Conservation (phyloP, 1,140 invertebrate genomes). For the Drosophila persimilis region DNA sequence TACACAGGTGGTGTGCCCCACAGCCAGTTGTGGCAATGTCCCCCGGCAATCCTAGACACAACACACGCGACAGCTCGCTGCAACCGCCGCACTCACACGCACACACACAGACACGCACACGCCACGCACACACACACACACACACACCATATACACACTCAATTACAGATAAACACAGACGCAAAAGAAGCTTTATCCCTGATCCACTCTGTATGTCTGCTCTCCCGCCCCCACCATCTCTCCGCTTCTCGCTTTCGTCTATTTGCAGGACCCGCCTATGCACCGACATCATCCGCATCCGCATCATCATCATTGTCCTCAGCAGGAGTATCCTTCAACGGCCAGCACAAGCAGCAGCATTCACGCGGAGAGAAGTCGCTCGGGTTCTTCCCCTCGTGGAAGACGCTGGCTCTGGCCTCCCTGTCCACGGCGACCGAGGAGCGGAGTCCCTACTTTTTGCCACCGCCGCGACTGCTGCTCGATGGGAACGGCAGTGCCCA, state of each 20-base stretch:
- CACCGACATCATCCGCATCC: conserved; percentile 43
- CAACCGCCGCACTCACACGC: conserved; percentile 29
- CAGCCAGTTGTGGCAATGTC: conserved; percentile 12
- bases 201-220: neutral
- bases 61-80: conserved; percentile 48
- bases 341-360: conserved; percentile 31
- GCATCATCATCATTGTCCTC: conserved; percentile 31
- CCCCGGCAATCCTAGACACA: conserved; percentile 14
- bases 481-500: conserved; percentile 50
- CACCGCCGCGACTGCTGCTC: conserved; percentile 65
- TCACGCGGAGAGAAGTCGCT: conserved; percentile 70
- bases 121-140: neutral
- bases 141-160: neutral
- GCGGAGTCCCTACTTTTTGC: conserved; percentile 60
- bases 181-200: neutral
- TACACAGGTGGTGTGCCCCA: too few relatives aligned
- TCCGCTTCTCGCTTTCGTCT: too few relatives aligned
- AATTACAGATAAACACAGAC: neutral
- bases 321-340: conserved; percentile 38
- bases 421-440: conserved; percentile 64
- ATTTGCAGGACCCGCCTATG: conserved; percentile 57
- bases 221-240: conserved; percentile 6
- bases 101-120: neutral
- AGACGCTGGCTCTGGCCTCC: conserved; percentile 72
- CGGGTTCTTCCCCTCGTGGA: conserved; percentile 78